Evolutionary conservation across 2,888 invertebrate species (phyloP).

Genomic region (Cephus rjabovi): DNA sequence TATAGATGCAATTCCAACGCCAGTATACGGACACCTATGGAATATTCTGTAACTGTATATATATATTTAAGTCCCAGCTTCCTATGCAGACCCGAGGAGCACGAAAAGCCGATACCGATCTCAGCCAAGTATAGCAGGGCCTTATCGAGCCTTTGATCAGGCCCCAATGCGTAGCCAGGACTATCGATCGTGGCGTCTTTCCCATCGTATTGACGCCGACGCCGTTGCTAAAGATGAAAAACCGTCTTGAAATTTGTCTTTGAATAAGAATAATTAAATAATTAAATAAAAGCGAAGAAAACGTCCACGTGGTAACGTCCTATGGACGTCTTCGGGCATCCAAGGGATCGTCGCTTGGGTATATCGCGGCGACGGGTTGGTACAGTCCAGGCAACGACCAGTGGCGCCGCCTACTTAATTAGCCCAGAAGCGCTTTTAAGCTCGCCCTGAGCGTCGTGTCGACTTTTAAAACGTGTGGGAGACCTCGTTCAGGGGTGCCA

Average conservation of each 20-base stretch:
- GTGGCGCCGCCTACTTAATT: conserved; percentile 24
- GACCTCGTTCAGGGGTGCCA: not conserved
- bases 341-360: not conserved
- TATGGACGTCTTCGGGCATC: not conserved
- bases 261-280: no score
- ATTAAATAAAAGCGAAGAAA: not conserved
- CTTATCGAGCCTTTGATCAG: not conserved
- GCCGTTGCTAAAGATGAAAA: not conserved
- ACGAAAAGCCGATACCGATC: not conserved
- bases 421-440: conserved; percentile 18
- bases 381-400: not conserved
- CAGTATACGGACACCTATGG: not conserved
- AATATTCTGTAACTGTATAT: not conserved
- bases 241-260: not conserved
- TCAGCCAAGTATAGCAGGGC: not conserved
- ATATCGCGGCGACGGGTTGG: not conserved
- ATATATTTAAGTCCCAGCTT: not conserved
- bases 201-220: not conserved
- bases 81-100: not conserved
- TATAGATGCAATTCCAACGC: not conserved
- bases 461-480: conserved; percentile 4
- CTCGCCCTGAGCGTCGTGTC: conserved; percentile 5
- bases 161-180: not conserved
- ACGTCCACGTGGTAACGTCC: not conserved
- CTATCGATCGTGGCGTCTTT: not conserved